Base-by-base conservation (phyloP, 2,888 invertebrate genomes). In the Caenorhabditis doughertyi region DNA sequence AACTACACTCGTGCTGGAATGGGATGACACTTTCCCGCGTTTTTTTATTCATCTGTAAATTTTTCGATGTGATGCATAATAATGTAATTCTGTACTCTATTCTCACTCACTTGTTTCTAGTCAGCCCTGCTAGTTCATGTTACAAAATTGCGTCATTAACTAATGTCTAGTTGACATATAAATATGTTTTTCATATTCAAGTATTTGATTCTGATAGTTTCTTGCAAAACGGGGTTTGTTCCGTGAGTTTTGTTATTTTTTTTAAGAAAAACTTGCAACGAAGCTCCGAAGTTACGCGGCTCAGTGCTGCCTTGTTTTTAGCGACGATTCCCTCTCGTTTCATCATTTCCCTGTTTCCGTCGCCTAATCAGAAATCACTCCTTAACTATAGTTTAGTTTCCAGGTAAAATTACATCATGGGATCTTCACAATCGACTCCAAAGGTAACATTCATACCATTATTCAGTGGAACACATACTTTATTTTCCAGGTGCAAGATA, bases 371-470 rank as follows among this genome's bases (percentile, higher is more conserved):
- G 42, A 29, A 58, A n/a, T n/a, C n/a, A n/a, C n/a, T n/a, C n/a
- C n/a, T n/a, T n/a, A 16, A 76, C 76, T 76, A 68, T 65, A 76
- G 51, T 68, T 42, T 68, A 76, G 67, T 76, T 76, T 76, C 42
- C 68, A 70, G 70, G 53, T 70, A 71, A 65, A 60, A 73, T 76
- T 70, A 42, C 76, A 65, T 67, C 70, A 80, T 83, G 83, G 85
- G 83, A 44, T 71, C 83, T 55, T 76, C 71, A 47, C 85, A 85
- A 47, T 85, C 85, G n/a, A 83, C 85, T 47, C 39, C 82, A 9
- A 73, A 83, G 44, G 74, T 79, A 49, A 25, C 23, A 27, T 8
- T 47, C 47, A 7, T n/a, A n/a, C n/a, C 5, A 5, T 42, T 35
- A 35, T n/a, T 16, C 32, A 55, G 2, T 32, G 3, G 11, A 51